These are phyloP conservation scores for Leptopilina boulardi DNA, from an alignment of 1,140 invertebrate species.

Conservation along the genomic window DNA sequence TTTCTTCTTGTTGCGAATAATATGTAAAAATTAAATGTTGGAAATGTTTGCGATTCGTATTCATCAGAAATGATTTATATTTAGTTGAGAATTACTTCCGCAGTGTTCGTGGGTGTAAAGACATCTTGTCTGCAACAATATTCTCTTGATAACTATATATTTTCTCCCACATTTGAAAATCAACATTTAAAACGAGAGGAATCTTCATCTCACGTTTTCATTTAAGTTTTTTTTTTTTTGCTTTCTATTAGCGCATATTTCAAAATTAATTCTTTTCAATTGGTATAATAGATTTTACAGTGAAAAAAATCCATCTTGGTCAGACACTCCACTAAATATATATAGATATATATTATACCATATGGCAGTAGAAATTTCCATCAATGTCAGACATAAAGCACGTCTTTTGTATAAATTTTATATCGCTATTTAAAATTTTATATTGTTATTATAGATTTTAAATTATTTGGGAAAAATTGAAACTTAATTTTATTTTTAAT, in stretches of 20 bases:
- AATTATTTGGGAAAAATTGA: too few species aligned
- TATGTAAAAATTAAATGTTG: not conserved
- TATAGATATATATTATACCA: too few species aligned
- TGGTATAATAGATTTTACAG: constrained; percentile 10
- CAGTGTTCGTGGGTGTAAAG: constrained; percentile 16
- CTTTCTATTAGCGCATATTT: not conserved
- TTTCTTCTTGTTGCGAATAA: too few species aligned
- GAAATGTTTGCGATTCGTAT: constrained; percentile 13
- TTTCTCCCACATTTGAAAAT: constrained; percentile 15
- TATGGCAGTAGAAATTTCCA: too few species aligned
- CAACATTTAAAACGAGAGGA: not conserved
- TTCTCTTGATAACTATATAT: constrained; percentile 2
- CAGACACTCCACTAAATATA: not conserved
- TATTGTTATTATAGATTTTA: too few species aligned
- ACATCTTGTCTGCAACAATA: constrained; percentile 11
- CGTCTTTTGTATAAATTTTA: too few species aligned
- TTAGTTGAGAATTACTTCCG: not conserved
- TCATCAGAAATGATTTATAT: constrained; percentile 29
- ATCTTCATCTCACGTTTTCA: not conserved
- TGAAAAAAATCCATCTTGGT: not conserved
- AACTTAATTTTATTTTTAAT: too few species aligned
- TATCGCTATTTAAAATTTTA: too few species aligned
- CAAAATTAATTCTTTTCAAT: not conserved
- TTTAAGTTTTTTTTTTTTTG: not conserved
- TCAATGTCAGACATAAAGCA: too few species aligned